These are phyloP conservation scores for Egretta garzetta DNA, from an alignment of 2,113 vertebrate genomes.

Conservation along the genomic window DNA sequence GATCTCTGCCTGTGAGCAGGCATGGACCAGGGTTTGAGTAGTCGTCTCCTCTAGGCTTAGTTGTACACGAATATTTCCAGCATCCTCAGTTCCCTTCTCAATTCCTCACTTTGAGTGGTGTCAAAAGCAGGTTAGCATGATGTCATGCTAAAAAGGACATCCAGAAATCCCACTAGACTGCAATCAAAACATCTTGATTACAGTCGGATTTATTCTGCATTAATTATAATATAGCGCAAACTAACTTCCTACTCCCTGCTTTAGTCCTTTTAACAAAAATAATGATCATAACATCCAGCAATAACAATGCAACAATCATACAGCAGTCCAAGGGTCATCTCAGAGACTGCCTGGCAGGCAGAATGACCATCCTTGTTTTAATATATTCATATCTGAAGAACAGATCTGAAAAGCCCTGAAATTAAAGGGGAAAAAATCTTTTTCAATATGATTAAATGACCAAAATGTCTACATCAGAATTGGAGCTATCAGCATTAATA, in stretches of 20 bases:
- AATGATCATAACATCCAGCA: background rate
- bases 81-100: background rate
- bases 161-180: background rate
- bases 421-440: background rate
- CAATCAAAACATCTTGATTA: conserved; percentile 63
- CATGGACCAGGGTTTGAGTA: background rate
- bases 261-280: background rate
- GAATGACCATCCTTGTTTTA: background rate
- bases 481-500: background rate
- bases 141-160: conserved; percentile 12
- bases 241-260: background rate
- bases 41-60: background rate
- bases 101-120: background rate
- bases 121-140: background rate
- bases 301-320: background rate
- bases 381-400: background rate
- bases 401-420: background rate
- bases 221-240: conserved; percentile 19
- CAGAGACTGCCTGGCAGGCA: background rate
- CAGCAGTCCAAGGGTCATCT: background rate
- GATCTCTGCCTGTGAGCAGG: background rate
- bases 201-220: conserved; percentile 8
- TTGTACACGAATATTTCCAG: background rate
- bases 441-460: background rate
- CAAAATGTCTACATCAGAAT: background rate